Base-by-base conservation (phyloP, 53 echinoderm and acorn worm species). In the Mesocentrotus franciscanus region DNA sequence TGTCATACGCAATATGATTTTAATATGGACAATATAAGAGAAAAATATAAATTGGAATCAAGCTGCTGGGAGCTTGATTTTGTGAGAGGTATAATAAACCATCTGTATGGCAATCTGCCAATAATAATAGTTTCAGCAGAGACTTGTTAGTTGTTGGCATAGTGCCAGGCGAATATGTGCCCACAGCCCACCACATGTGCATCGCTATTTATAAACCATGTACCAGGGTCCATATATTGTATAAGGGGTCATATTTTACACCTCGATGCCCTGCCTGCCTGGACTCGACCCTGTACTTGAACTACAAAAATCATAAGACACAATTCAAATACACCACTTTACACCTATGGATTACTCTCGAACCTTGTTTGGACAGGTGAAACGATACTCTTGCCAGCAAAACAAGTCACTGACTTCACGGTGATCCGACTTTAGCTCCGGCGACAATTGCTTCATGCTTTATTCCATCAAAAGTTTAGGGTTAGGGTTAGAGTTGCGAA, bases 91-190 rank as follows among this genome's bases (percentile, higher is more conserved):
- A 13, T 76, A 30, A 32, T 76, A 33, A 26, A 76, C 76, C 33
- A 81, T 81, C 42, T 18, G 81, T 42, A 42, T 81, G 81, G 81
- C 81, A 81, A 17, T 11, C 42, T 81, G 81, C 81, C 81, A 81
- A 81, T 32, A 30, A 42, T 18, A 17, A 72, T 72, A 72, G 9
- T 39, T 14, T 10, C 42, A 79, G 79, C 39, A 22, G 1, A 42
- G 34, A 33, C 6, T 15, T 4, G 9, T 78, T 81, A 42, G 81
- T 15, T 4, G 9, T 78, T 81, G 81, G 81, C 81, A 81, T 8
- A 39, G 39, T 10, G 81, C 81, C 81, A 81, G 18, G 9, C 33
- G 22, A 35, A 81, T 18, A 81, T 39, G 81, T 39, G n/a, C n/a
- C n/a, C n/a, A 32, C 35, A 10, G 8, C 4, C 15, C 12, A 49